Base-by-base conservation (phyloP, 23 tunicate species). In the Clavelina lepadiformis region DNA sequence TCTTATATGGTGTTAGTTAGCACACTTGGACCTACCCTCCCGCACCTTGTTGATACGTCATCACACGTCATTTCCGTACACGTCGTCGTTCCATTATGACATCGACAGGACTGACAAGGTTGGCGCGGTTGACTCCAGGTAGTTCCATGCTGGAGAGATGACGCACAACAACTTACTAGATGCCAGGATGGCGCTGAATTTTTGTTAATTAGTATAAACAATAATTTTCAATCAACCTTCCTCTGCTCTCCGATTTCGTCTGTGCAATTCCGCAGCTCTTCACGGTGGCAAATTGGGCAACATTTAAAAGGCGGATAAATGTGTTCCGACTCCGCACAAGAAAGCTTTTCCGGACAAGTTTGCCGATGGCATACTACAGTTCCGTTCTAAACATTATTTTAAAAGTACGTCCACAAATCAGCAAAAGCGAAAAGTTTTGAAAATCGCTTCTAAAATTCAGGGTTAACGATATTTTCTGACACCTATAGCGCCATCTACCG, bases 71-170 rank as follows among this genome's bases (percentile, higher is more conserved):
- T 58, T 51, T 38, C 55, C 0, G 31, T 30, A 28, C 82, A 75
- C 24, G 71, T 74, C 30, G 75, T 67, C 29, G 91, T 37, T 37
- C 73, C 91, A 71, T 82, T 82, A 20, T 36, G 31, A 51, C 91
- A 82, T 11, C 3, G 0, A 46, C 82, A 82, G 36, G 35, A 20
- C 2, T 15, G n/a, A 51, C 91, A 82, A 2, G 53, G 55, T 33
- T 82, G 49, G 33, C 51, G 56, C 31, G 69, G 68, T 6, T 57
- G 33, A 0, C 45, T 30, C 91, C 91, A 82, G n/a, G n/a, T 58
- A 19, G 59, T 51, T 5, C 91, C 91, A 27, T 82, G 81, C 91
- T 82, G 46, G 6, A 65, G 29, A 19, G 41, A 20, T 60, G 45
- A 5, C 8, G 66, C 11, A 7, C 20, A 15, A 15, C 13, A 5